These are phyloP conservation scores for Amphiprion clarkii DNA, from an alignment of 2,797 vertebrate species.

Conservation along the genomic window DNA sequence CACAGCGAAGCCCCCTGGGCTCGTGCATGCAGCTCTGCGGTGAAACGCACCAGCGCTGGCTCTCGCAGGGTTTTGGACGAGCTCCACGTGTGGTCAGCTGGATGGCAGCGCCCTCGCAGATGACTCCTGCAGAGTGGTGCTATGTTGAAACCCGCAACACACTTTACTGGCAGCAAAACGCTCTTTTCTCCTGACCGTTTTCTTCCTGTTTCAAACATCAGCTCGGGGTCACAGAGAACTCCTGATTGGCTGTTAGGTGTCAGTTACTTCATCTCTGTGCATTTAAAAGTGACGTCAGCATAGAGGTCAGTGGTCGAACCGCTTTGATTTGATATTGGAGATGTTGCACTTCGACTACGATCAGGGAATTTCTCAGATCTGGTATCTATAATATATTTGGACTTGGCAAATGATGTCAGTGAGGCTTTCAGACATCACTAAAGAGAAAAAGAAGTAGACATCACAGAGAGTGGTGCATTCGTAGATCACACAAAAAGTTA, in stretches of 20 bases:
- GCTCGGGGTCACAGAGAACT: neutral
- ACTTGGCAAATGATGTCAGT: neutral
- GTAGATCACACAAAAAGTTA: neutral
- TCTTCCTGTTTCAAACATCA: neutral
- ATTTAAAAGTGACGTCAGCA: neutral
- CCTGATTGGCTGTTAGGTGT: neutral
- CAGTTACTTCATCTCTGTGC: neutral
- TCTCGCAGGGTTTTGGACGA: conserved; percentile 66
- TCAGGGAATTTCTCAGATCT: neutral
- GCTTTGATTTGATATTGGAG: neutral
- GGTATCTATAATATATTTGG: neutral
- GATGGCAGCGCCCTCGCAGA: conserved; percentile 73
- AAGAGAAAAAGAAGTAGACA: neutral
- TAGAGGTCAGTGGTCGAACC: neutral
- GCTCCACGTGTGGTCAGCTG: conserved; percentile 75
- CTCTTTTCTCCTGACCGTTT: conserved; percentile 2
- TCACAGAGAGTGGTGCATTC: neutral
- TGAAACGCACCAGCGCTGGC: conserved; percentile 57
- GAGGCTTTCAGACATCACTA: neutral
- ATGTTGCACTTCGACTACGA: neutral
- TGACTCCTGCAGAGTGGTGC: conserved; percentile 50
- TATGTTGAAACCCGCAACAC: conserved; percentile 48
- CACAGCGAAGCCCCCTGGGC: conserved; percentile 61
- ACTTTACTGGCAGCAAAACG: conserved; percentile 32
- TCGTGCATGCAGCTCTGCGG: conserved; percentile 74